Base-by-base conservation (phyloP, 1,140 invertebrate species). In the Lepidostoma basale region DNA sequence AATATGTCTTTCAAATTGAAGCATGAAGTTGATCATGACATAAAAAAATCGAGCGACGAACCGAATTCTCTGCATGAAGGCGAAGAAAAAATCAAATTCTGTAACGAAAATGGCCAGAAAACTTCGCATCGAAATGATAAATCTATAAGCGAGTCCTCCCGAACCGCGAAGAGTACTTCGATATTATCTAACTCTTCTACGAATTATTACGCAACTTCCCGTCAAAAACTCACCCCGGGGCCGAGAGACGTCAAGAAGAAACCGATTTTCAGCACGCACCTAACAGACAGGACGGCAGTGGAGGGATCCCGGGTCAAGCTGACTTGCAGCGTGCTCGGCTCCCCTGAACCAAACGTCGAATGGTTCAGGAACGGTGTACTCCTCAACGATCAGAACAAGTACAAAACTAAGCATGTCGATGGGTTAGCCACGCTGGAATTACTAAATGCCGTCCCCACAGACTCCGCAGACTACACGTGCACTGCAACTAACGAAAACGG, bases 311-410 rank as follows among this genome's bases (percentile, higher is more conserved):
- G 87, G 68, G 87, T 94, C 1, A 90, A 90, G 74, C 79, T 98
- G n/a, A 89, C 90, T 2, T 97, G 95, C 76, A 89, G 90, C 62
- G 87, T 97, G 0, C 85, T 96, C 49, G 92, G 92, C n/a, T 85
- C 87, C 67, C 89, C 92, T 0, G 91, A 93, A 72, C 91, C 93
- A 0, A 85, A 85, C 45, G 83, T 97, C 2, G 87, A 89, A 69
- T 98, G 94, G 94, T 89, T 89, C 14, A 95, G 92, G 76, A 90
- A 95, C 76, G 88, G 89, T 4, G 77, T 85, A 40, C 79, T 85
- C n/a, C 69, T 91, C 3, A 70, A 79, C 64, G 71, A 81, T 75
- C 77, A 84, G 74, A 75, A 83, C 60, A 85, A 86, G 62, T 89
- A 86, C 75, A 83, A 80, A 71, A 87, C 81, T 0, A 83, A 83